Evolutionary conservation across 2,797 vertebrate genomes (phyloP), one percentile per base, ranked within the genome.

Genomic region (Leuciscus waleckii): DNA sequence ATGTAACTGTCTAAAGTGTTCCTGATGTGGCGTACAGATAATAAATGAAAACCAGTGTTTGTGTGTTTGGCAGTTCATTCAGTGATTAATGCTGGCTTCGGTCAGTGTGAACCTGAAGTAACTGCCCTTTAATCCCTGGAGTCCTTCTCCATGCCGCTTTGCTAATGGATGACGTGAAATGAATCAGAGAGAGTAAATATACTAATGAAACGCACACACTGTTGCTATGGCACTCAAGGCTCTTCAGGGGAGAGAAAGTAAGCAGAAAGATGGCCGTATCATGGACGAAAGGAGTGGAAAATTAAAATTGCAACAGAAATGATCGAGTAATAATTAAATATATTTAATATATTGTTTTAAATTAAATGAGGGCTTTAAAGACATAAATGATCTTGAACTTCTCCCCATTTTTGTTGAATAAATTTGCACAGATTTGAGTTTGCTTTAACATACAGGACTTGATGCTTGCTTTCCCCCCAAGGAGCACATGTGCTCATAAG

Each of bases 81-180:
- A 6, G 70, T 71, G 35, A 63, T 56, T 69, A 74, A 58, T 69
- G 73, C 70, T 71, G 65, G 51, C 71, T 77, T 70, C 11, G 29
- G 67, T 69, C 79, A 26, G 61, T 56, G n/a, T 67, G 65, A 51
- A n/a, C 32, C 80, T 81, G 19, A 82, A 76, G 80, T 69, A 81
- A 77, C 85, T 81, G 71, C 26, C 70, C 70, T 75, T 75, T 82
- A 46, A 77, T 77, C 63, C 80, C 58, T 35, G 74, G 23, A 82
- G 75, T 58, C 67, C 83, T 70, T 84, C 51, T 77, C 32, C 39
- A 77, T 79, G 75, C 37, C 39, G 78, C 75, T 83, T 77, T 70
- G 39, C 75, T 84, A 71, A 84, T 84, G 75, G 65, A 61, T 79
- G 83, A 79, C 26, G 39, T 71, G 75, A 84, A 84, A 79, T 84